Conservation (phyloP, 2,113 vertebrate genomes). For the Helogale parvula region DNA sequence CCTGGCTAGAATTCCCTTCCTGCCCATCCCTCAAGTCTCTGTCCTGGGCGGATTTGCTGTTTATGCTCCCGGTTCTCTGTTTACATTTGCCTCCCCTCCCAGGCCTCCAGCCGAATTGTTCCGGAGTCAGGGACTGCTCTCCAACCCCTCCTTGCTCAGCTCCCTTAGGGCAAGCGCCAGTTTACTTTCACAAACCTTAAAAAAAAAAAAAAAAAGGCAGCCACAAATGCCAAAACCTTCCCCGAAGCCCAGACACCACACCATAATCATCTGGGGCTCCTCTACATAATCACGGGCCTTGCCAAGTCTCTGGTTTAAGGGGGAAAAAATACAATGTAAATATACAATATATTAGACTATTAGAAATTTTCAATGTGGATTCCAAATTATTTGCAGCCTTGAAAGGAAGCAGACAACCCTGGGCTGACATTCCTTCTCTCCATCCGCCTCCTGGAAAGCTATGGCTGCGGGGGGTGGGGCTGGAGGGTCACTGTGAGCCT, state of each 20-base stretch:
- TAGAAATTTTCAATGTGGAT: background rate
- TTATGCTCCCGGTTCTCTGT: background rate
- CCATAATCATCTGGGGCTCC: slow-evolving; percentile 2
- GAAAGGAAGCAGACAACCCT: background rate
- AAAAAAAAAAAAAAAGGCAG: background rate
- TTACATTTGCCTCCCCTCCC: background rate
- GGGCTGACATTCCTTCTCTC: background rate
- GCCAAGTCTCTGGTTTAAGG: slow-evolving; percentile 33
- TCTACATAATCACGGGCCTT: background rate
- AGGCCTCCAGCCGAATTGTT: background rate
- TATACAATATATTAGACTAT: background rate
- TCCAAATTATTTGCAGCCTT: background rate
- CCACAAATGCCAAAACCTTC: background rate
- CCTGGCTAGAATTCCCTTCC: background rate
- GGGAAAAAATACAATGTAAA: background rate
- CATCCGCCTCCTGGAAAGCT: background rate
- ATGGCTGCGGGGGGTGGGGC: background rate
- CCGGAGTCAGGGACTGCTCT: accelerated
- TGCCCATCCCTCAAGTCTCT: background rate
- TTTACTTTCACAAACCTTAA: slow-evolving; percentile 25
- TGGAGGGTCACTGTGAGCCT: accelerated
- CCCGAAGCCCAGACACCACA: slow-evolving; percentile 21
- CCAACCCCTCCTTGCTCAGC: background rate
- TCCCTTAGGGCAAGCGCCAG: background rate
- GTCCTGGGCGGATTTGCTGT: background rate